Evolutionary conservation across 2,113 vertebrate species (phyloP).

Genomic region (Climacteris rufus): DNA sequence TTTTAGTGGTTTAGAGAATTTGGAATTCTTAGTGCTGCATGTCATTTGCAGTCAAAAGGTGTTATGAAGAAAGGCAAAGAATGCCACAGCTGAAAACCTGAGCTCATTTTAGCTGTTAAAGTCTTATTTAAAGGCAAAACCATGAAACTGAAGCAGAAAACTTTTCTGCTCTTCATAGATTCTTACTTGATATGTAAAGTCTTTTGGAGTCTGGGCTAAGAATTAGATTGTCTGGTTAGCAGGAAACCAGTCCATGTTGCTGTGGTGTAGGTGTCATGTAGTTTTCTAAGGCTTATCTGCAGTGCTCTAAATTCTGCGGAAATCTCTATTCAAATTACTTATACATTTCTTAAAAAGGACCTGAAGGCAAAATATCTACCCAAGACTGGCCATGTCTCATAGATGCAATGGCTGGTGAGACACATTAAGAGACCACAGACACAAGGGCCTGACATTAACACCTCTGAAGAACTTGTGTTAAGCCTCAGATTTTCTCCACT

Average conservation of each 20-base stretch:
- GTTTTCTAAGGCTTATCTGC: background rate
- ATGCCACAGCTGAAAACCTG: background rate
- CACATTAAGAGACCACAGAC: background rate
- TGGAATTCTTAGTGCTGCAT: background rate
- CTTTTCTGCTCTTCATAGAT: background rate
- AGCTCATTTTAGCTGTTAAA: background rate
- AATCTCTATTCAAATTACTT: background rate
- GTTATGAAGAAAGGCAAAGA: background rate
- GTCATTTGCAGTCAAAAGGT: background rate
- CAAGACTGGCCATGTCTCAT: background rate
- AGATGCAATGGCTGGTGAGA: background rate
- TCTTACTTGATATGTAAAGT: background rate
- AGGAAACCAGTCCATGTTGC: background rate
- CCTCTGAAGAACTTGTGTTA: background rate
- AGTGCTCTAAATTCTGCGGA: background rate
- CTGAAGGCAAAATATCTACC: background rate
- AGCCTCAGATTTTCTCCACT: background rate
- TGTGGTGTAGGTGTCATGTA: background rate
- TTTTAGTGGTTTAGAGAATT: background rate
- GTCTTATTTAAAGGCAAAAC: background rate
- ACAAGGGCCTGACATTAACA: background rate
- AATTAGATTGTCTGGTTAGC: background rate
- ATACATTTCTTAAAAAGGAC: background rate
- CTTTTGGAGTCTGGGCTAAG: background rate
- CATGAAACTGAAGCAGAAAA: background rate